A percentile compares a stretch with the other conserved stretches of the same genome.
Evolutionary conservation across 2,113 vertebrate genomes (phyloP).

Genomic region (Catharus fuscescens): DNA sequence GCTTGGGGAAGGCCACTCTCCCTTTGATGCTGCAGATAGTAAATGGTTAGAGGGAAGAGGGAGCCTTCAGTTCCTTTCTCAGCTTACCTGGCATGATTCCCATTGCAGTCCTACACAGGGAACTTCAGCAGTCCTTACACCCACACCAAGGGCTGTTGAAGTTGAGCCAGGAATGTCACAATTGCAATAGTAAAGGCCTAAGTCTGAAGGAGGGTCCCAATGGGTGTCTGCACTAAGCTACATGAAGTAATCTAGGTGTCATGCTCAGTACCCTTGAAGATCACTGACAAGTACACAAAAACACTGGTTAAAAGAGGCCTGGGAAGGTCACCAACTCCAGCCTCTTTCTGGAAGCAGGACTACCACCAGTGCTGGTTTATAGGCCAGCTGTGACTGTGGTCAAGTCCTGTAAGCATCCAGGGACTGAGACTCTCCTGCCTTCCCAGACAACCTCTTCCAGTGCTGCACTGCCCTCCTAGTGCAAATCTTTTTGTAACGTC

Average conservation of each 20-base stretch:
- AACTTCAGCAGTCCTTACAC: background rate
- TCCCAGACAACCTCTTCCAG: background rate
- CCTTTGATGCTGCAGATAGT: background rate
- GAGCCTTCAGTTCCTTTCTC: background rate
- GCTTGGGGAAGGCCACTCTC: background rate
- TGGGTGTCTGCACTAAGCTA: background rate
- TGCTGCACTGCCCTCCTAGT: background rate
- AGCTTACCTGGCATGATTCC: background rate
- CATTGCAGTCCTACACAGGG: background rate
- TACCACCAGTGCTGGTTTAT: background rate
- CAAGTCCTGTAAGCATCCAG: background rate
- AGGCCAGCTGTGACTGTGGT: background rate
- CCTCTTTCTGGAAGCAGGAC: background rate
- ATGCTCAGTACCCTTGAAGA: background rate
- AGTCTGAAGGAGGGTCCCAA: background rate
- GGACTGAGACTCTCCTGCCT: background rate
- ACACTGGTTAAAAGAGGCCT: background rate
- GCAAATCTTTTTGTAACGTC: background rate
- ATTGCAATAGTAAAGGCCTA: background rate
- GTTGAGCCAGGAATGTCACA: background rate
- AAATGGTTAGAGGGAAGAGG: background rate
- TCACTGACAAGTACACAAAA: background rate
- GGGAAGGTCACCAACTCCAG: background rate
- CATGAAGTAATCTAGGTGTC: background rate
- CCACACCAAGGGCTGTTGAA: background rate